phyloP scores from a whole-genome alignment of 2,888 invertebrate genomes.

The Dichetophora obliterata region DNA sequence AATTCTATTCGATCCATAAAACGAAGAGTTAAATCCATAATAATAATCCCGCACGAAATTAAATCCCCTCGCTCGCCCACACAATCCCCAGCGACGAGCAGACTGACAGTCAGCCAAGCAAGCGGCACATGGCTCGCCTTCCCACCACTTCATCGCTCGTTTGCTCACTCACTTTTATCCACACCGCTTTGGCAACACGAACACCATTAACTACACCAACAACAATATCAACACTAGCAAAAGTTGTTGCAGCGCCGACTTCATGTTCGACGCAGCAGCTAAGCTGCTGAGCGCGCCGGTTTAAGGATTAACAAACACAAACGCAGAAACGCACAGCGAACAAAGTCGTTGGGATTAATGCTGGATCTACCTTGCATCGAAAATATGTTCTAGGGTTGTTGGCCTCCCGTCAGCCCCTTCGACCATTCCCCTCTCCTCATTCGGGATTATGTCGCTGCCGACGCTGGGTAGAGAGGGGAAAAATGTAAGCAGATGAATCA shows the following conservation, averaged over 20 bases:
- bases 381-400: conserved; percentile 58
- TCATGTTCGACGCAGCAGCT: conserved; percentile 25
- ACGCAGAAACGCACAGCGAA: conserved; percentile 53
- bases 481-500: conserved; percentile 31
- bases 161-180: too few relatives aligned
- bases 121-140: too few relatives aligned
- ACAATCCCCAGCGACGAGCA: conserved; percentile 44
- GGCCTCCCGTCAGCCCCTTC: neutral
- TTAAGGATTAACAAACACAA: conserved; percentile 67
- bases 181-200: neutral
- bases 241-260: neutral
- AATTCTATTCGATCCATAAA: conserved; percentile 68
- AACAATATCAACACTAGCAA: too few relatives aligned
- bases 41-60: conserved; percentile 69
- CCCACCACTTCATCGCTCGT: too few relatives aligned
- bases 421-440: neutral
- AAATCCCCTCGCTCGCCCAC: conserved; percentile 66
- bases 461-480: neutral
- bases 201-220: conserved; percentile 3
- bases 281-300: conserved; percentile 58
- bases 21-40: conserved; percentile 69
- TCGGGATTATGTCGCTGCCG: conserved; percentile 35
- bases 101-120: conserved; percentile 16
- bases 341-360: conserved; percentile 66
- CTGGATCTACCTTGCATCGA: conserved; percentile 61